Base-by-base conservation (phyloP, 2,888 invertebrate species). In the Endomychus coccineus region DNA sequence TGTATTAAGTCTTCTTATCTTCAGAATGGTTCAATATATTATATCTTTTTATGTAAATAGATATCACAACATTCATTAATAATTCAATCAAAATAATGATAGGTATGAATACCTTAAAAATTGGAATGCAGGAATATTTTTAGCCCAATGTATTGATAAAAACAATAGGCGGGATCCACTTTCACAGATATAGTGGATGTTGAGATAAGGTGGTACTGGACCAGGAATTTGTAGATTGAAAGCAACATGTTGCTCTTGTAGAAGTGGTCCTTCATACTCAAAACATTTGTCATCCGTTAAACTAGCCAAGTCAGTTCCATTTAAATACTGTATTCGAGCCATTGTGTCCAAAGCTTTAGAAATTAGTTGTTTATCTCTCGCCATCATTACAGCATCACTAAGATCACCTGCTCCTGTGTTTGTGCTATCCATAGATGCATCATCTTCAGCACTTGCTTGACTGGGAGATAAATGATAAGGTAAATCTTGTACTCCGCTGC, bases 131-230 rank as follows among this genome's bases (percentile, higher is more conserved):
- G 85, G 81, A 51, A 94, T 78, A 52, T 84, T 83, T 47, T 83
- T 75, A 32, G 89, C 78, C 91, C 95, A 96, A 56, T 94, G 84
- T 38, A 94, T 83, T 9, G 85, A 80, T 6, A 92, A 76, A 58
- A 94, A 92, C 37, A 97, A 74, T 35, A 97, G 74, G 30, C 96
- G 71, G 2, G 95, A 91, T 14, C 91, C 94, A 49, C 88, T 89
- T 71, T 97, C 96, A 68, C 94, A 96, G 32, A 90, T 87, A 56
- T 89, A 94, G 69, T 95, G 94, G 56, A 90, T 80, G 50, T 92
- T 90, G 52, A 94, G 75, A 67, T 87, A 89, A n/a, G 86, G 77
- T 9, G 91, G 87, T 51, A 88, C 82, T 4, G 88, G 79, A 14
- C 78, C 76, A 9, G 81, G 79, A 25, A 86, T 80, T 51, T 84